A percentile compares a stretch with the other conserved stretches of the same genome.
These are phyloP conservation scores for Typhlichthys subterraneus DNA, from an alignment of 2,797 vertebrate genomes.

Conservation along the genomic window DNA sequence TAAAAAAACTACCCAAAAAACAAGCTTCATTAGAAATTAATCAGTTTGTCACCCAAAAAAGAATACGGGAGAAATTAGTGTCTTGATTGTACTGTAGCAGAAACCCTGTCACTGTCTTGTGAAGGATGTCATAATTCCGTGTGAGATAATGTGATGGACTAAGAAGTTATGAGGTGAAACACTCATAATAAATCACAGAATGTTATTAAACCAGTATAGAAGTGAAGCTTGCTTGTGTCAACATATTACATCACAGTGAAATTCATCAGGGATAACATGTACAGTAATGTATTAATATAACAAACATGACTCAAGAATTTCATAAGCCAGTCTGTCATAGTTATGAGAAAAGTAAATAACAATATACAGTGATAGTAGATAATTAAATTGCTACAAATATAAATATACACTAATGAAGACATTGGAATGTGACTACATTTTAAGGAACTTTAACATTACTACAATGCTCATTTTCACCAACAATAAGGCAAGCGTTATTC, in stretches of 20 bases:
- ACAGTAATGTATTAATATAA: not conserved
- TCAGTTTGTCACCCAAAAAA: not conserved
- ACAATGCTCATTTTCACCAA: slow-evolving; percentile 43
- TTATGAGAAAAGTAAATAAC: slow-evolving; percentile 33
- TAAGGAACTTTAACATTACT: slow-evolving; percentile 28
- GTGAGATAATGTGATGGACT: not conserved
- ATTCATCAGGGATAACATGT: not conserved
- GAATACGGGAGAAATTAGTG: slow-evolving; percentile 9
- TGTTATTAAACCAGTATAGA: no score
- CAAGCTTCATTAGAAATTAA: slow-evolving; percentile 5
- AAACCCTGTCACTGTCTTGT: slow-evolving; percentile 28
- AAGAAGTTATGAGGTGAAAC: not conserved
- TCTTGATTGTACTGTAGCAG: slow-evolving; percentile 50
- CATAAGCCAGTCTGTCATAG: not conserved
- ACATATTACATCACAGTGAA: not conserved
- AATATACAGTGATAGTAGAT: slow-evolving; percentile 43
- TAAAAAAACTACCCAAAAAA: slow-evolving; percentile 12
- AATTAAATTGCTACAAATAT: slow-evolving; percentile 69
- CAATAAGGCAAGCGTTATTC: slow-evolving; percentile 64
- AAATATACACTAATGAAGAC: slow-evolving; percentile 67
- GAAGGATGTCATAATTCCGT: no score
- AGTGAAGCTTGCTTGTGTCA: not conserved
- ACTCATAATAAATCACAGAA: no score
- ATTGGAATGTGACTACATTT: slow-evolving; percentile 68
- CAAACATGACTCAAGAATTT: slow-evolving; percentile 7